Base-by-base conservation (phyloP, 2,888 invertebrate genomes). In the Sphaeridia pumilis region DNA sequence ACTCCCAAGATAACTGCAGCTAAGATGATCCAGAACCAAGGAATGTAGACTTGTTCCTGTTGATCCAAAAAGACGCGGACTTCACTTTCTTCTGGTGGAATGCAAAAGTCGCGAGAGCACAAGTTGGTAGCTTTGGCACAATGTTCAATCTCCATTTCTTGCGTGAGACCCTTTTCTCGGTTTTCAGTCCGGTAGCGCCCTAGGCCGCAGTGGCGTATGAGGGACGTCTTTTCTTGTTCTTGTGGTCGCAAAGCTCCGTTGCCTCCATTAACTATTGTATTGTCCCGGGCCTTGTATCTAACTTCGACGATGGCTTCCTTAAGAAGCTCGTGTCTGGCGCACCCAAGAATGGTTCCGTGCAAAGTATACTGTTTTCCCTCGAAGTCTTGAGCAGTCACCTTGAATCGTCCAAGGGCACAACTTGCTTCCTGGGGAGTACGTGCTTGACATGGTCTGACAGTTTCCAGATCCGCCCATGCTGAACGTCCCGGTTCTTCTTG, bases 311-410 rank as follows among this genome's bases (percentile, higher is more conserved):
- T 35, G 1, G 55, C 53, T 20, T n/a, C 21, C 28, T 49, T 46
- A 7, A 61, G 44, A 2, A 64, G 55, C 22, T 52, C 31, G 1
- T 52, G 24, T n/a, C 55, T 54, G 1, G 60, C 58, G 53, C 64
- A 64, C 2, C 64, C 64, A 25, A 64, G 24, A 12, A 64, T 55
- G 2, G 61, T 60, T n/a, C 58, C 63, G 43, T 61, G 57, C 20
- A 52, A 53, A 14, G 44, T 27, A 27, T 42, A 53, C 2, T 43
- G 27, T 4, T 47, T 38, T 1, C 45, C 20, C 7, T 28, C n/a
- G 10, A n/a, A 14, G 20, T 27, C 46, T 10, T 46, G 44, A 1
- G 35, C 49, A 10, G 52, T 46, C 1, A 64, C 49, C 45, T 56
- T 57, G 20, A 64, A 53, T 41, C 60, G 17, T 5, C 64, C 61